Conservation (phyloP, 2,797 vertebrate genomes). For the Hylomyscus alleni region DNA sequence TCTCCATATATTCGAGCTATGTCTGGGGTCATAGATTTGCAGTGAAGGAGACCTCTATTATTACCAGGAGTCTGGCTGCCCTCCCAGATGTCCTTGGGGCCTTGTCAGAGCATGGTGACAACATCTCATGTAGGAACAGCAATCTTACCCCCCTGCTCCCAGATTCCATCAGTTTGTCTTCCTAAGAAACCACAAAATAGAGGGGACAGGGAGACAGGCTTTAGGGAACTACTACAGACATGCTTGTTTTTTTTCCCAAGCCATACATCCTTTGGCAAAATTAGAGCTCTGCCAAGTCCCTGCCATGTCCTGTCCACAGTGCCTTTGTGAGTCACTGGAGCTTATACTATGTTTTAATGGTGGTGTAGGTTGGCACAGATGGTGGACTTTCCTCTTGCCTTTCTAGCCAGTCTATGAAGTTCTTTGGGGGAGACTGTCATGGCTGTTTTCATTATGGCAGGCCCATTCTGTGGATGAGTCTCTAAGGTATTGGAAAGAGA, state of each 20-base stretch:
- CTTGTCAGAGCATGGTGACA: conserved; percentile 90
- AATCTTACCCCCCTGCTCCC: conserved; percentile 94
- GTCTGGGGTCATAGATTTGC: conserved; percentile 91
- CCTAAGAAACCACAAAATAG: accelerated
- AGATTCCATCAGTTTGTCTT: conserved; percentile 76
- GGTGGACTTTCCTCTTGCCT: accelerated
- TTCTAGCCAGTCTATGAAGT: background rate
- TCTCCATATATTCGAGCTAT: conserved; percentile 84
- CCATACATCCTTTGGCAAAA: background rate
- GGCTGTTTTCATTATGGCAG: background rate
- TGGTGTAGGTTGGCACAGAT: background rate
- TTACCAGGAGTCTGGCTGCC: conserved; percentile 93
- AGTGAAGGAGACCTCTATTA: conserved; percentile 92
- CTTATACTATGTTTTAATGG: accelerated
- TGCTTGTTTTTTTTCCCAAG: background rate
- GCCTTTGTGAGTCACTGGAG: too few relatives aligned
- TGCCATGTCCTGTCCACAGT: background rate
- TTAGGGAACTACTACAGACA: background rate
- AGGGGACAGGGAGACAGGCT: too few relatives aligned
- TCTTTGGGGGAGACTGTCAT: background rate
- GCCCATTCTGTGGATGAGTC: background rate
- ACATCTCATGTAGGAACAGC: conserved; percentile 94
- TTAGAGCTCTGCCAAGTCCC: background rate
- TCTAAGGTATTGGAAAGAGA: background rate
- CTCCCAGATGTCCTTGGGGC: conserved; percentile 93